phyloP scores from a whole-genome alignment of 2,888 invertebrate genomes.

The Tryphoninae sp. region DNA sequence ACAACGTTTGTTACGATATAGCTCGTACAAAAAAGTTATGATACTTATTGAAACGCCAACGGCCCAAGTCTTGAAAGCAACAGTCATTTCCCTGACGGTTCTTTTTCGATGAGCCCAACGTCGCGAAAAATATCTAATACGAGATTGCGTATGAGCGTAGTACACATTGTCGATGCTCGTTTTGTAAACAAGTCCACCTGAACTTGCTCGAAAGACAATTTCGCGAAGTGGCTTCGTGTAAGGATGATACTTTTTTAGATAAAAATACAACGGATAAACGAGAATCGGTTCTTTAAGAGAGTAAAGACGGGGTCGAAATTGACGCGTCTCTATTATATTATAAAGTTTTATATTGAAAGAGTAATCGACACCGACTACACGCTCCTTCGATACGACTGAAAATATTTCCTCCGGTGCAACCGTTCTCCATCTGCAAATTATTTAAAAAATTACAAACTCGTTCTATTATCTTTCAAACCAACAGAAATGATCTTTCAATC shows the following conservation, averaged over 20 bases:
- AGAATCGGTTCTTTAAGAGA: slow-evolving; percentile 26
- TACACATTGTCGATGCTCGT: slow-evolving; percentile 6
- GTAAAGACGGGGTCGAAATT: background rate
- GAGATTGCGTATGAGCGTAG: background rate
- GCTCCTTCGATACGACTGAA: background rate
- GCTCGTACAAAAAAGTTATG: slow-evolving; percentile 20
- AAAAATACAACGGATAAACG: slow-evolving; percentile 23
- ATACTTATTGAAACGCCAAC: slow-evolving; percentile 15
- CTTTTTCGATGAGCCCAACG: background rate
- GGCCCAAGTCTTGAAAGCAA: slow-evolving; percentile 25
- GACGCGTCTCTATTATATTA: background rate
- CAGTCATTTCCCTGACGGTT: background rate
- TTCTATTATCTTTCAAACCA: background rate
- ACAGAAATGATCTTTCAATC: background rate
- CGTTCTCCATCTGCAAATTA: slow-evolving; percentile 26
- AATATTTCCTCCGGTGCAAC: slow-evolving; percentile 15
- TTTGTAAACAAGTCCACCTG: slow-evolving; percentile 24
- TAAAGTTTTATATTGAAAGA: slow-evolving; percentile 21
- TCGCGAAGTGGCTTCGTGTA: slow-evolving; percentile 7
- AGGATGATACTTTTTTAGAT: slow-evolving; percentile 37
- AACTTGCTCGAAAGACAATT: background rate
- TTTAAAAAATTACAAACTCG: background rate
- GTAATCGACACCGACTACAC: slow-evolving; percentile 32
- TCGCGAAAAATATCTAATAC: background rate
- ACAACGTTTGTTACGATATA: background rate